These are phyloP conservation scores for Scolopax rusticola DNA, from an alignment of 2,797 vertebrate species.

Conservation along the genomic window DNA sequence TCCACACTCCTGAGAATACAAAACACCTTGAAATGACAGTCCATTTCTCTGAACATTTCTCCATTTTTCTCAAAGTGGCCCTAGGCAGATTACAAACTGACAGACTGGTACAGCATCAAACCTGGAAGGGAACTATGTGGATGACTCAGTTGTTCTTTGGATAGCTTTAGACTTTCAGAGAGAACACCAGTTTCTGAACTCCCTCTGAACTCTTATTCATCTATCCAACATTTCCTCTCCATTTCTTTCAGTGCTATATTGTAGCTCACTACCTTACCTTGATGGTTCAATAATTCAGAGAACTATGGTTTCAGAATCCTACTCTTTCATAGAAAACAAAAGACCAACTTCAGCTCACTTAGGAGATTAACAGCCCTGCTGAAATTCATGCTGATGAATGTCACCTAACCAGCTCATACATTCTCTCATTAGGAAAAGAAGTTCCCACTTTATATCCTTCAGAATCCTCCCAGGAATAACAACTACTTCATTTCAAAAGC, in stretches of 20 bases:
- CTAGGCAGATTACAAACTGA: neutral
- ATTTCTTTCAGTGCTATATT: neutral
- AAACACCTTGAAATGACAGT: neutral
- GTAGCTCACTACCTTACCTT: neutral
- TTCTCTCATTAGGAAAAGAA: neutral
- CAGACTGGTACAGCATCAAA: neutral
- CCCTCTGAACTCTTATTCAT: neutral
- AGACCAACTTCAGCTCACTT: neutral
- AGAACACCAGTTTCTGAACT: neutral
- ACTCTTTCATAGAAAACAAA: neutral
- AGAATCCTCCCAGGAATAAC: neutral
- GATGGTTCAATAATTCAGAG: neutral
- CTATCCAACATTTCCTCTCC: neutral
- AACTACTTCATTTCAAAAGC: neutral
- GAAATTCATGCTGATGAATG: neutral
- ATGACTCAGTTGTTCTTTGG: neutral
- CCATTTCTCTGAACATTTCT: neutral
- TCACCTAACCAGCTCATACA: neutral
- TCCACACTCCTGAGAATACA: neutral
- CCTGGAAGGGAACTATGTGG: neutral
- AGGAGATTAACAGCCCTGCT: neutral
- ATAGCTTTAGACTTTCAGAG: neutral
- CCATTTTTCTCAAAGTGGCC: neutral
- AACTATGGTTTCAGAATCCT: neutral
- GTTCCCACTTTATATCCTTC: neutral